Base-by-base conservation (phyloP, 2,888 invertebrate species). In the Perizoma flavofasciatum region DNA sequence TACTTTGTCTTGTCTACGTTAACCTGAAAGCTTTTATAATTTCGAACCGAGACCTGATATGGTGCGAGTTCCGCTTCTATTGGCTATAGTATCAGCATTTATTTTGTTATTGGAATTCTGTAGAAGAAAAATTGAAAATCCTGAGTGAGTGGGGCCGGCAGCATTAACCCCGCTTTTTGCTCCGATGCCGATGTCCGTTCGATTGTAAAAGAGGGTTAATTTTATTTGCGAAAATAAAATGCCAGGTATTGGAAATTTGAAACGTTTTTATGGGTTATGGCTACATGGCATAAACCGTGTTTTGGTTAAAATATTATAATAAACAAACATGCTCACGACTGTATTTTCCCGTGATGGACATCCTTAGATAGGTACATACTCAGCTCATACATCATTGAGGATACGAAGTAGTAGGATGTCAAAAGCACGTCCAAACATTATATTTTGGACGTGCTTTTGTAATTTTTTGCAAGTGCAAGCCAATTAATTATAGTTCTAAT, bases 151-250 rank as follows among this genome's bases (percentile, higher is more conserved):
- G 49, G 59, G 50, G 55, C 50, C 57, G 56, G 61, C 55, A 62
- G 59, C 22, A 22, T 22, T 66, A 61, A 54, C 56, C 65, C 50
- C 41, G 63, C 58, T 61, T 50, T 53, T 59, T 59, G 59, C 59
- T 63, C 45, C 57, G 59, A 56, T 64, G 52, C 45, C 57, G 59
- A 59, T 64, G 52, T 58, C 66, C 60, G 57, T 59, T 62, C 62
- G 66, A 68, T 64, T 61, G 64, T 64, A 59, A 62, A 64, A 56
- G 63, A 57, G 59, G 57, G 66, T 63, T 64, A 64, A 64, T 66
- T 66, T 68, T 66, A 64, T 66, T 63, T 62, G 56, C 39, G 47
- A 50, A 55, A 50, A 54, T 61, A 57, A 50, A 61, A 56, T 49
- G 43, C 46, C 52, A 49, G 55, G 60, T 60, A 56, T 58, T 39